A percentile compares a stretch with the other conserved stretches of the same genome.
Evolutionary conservation across 1,140 invertebrate genomes (phyloP).

Genomic region (Proales similis): DNA sequence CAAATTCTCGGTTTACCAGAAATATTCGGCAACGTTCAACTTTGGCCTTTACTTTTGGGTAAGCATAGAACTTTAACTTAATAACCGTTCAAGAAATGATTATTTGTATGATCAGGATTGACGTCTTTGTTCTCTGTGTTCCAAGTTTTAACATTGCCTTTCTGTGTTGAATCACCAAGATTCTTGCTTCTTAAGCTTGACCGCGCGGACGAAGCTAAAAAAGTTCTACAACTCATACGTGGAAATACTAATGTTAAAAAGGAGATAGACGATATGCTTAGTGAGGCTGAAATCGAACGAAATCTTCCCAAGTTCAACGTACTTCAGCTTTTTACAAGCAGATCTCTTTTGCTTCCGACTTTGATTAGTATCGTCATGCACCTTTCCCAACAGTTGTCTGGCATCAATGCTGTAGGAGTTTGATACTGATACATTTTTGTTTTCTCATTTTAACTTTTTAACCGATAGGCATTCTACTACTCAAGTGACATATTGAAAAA

Average conservation of each 20-base stretch:
- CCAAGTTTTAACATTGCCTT: conserved; percentile 78
- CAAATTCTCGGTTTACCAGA: conserved; percentile 83
- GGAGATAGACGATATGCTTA: conserved; percentile 44
- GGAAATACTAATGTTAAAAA: conserved; percentile 41
- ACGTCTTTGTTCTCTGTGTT: conserved; percentile 80
- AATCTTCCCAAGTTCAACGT: conserved; percentile 5
- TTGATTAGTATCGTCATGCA: conserved; percentile 74
- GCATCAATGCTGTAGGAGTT: conserved; percentile 64
- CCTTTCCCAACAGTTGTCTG: conserved; percentile 75
- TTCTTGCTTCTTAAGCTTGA: conserved; percentile 83
- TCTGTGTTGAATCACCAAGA: conserved; percentile 85
- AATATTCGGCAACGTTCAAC: conserved; percentile 80
- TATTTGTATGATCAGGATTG: conserved; percentile 57
- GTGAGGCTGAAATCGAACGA: conserved; percentile 41
- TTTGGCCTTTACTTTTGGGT: conserved; percentile 63
- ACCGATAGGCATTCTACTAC: conserved; percentile 64
- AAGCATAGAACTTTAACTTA: neutral
- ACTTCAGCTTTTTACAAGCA: conserved; percentile 17
- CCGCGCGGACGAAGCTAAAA: conserved; percentile 82
- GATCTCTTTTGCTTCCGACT: conserved; percentile 67
- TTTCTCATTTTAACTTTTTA: conserved; percentile 59
- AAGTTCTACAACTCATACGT: conserved; percentile 55
- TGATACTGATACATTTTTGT: neutral
- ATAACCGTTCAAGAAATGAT: neutral
- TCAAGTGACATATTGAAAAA: conserved; percentile 67